A percentile compares a stretch with the other conserved stretches of the same genome.
Evolutionary conservation across 2,888 invertebrate genomes (phyloP).

Genomic region (Caenorhabditis becei): DNA sequence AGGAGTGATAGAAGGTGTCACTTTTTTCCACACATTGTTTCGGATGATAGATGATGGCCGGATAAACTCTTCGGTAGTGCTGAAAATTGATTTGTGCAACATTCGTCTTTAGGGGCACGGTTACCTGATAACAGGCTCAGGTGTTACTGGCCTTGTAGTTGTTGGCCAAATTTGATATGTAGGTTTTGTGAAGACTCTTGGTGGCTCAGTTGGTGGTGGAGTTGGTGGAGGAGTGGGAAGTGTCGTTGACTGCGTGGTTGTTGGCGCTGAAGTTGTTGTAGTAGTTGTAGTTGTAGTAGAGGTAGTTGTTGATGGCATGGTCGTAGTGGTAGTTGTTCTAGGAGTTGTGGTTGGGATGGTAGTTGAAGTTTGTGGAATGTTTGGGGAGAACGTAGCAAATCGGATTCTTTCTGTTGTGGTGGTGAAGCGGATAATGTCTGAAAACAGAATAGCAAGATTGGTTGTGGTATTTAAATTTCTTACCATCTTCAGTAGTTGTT

Average conservation of each 20-base stretch:
- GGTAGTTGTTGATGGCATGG: slow-evolving; percentile 33
- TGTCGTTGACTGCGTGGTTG: slow-evolving; percentile 35
- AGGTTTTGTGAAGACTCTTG: slow-evolving; percentile 47
- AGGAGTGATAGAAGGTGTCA: slow-evolving; percentile 45
- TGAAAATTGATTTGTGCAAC: neutral
- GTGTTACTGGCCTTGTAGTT: slow-evolving; percentile 35
- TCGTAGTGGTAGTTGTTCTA: slow-evolving; percentile 9
- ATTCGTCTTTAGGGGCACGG: neutral
- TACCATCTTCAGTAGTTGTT: slow-evolving; percentile 40
- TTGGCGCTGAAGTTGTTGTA: slow-evolving; percentile 27
- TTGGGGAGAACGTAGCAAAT: slow-evolving; percentile 55
- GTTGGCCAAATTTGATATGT: slow-evolving; percentile 63
- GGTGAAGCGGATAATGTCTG: slow-evolving; percentile 51
- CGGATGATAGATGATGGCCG: slow-evolving; percentile 44
- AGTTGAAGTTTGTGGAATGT: slow-evolving; percentile 38
- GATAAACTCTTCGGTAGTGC: slow-evolving; percentile 28
- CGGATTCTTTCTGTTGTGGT: slow-evolving; percentile 38
- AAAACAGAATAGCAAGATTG: neutral
- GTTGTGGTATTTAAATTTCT: neutral
- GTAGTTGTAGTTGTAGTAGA: slow-evolving; percentile 17
- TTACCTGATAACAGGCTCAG: neutral
- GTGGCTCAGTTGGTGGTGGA: slow-evolving; percentile 5
- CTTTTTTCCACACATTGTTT: slow-evolving; percentile 56
- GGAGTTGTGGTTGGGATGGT: slow-evolving; percentile 12
- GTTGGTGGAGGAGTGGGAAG: slow-evolving; percentile 15